Evolutionary conservation across 2,113 vertebrate species (phyloP), one percentile per base, ranked within the genome.

Genomic region (Podarcis muralis): DNA sequence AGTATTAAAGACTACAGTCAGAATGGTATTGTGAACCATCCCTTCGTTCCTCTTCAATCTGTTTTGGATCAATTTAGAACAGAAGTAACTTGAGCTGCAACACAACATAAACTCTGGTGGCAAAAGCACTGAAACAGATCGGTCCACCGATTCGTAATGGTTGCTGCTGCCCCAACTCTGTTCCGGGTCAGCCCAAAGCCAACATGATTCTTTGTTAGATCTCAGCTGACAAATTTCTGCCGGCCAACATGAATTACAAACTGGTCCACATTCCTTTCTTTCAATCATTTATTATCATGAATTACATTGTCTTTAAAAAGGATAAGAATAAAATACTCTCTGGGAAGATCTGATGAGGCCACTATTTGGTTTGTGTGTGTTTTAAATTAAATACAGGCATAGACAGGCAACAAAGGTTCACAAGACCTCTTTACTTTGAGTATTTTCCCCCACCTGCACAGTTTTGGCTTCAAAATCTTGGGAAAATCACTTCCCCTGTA

Each of bases 391-490:
- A n/a, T 15, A 43, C 87, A 23, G 0, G 1, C 4, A 74, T n/a
- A 69, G n/a, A 72, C 83, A 84, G 30, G 59, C 40, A 48, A 40
- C 11, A 75, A 74, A 72, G 4, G 3, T 13, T 48, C 78, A 11
- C 82, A 72, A 65, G 25, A n/a, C 83, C 18, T 35, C 0, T 59
- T 90, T 86, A 81, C 0, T 35, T 86, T 85, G 53, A 20, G 76
- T 81, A 20, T 86, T 89, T 82, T 66, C 22, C 23, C 43, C 2
- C 2, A 1, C 35, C 84, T 74, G 0, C 37, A 37, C 6, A 81
- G 90, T 74, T 90, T 91, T 92, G 43, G 0, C 7, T 89, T 12
- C 9, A 71, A 2, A n/a, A 86, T 74, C 25, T 89, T 89, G 27
- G 85, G 27, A 22, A 48, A 40, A 82, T 11, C 83, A 89, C 71